A percentile compares a stretch with the other conserved stretches of the same genome.
These are phyloP conservation scores for Elephas maximus DNA, from an alignment of 2,113 vertebrate species.

Conservation along the genomic window DNA sequence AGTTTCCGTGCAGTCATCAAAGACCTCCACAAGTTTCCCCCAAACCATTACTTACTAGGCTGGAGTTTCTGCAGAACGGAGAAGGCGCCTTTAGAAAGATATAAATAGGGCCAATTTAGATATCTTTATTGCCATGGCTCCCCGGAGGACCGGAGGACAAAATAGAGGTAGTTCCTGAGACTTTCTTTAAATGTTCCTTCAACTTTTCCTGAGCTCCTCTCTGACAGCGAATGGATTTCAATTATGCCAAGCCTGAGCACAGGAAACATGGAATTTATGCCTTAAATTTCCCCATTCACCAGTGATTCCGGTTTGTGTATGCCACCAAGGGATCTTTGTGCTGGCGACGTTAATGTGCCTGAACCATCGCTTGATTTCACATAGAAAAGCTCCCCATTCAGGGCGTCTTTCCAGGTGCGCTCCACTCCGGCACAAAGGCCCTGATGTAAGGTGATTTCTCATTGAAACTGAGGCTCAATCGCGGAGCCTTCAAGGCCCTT, in stretches of 20 bases:
- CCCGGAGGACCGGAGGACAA: not conserved
- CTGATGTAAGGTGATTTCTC: constrained; percentile 64
- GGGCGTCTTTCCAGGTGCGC: constrained; percentile 73
- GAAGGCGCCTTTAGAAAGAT: constrained; percentile 56
- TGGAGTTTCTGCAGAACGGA: not conserved
- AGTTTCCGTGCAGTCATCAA: not conserved
- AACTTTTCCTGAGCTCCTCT: constrained; percentile 25
- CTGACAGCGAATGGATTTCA: constrained; percentile 68
- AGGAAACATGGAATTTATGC: constrained; percentile 53
- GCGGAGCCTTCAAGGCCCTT: not conserved
- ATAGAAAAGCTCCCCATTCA: constrained; percentile 60
- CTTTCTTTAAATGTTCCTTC: constrained; percentile 51
- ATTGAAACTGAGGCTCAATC: constrained; percentile 65
- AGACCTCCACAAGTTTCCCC: not conserved
- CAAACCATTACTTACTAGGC: not conserved
- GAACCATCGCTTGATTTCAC: constrained; percentile 58
- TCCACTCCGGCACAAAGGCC: not conserved
- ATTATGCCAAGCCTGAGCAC: not conserved
- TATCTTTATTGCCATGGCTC: constrained; percentile 32
- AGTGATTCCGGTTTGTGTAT: constrained; percentile 72
- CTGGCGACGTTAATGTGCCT: not conserved
- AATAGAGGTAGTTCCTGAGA: constrained; percentile 18
- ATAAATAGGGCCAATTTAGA: constrained; percentile 52
- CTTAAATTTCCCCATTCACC: constrained; percentile 64
- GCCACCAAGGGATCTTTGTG: not conserved